Percentiles rank a stretch among this genome's conserved stretches.
phyloP scores from a whole-genome alignment of 2,888 invertebrate species.

The Lasioglossum morio region DNA sequence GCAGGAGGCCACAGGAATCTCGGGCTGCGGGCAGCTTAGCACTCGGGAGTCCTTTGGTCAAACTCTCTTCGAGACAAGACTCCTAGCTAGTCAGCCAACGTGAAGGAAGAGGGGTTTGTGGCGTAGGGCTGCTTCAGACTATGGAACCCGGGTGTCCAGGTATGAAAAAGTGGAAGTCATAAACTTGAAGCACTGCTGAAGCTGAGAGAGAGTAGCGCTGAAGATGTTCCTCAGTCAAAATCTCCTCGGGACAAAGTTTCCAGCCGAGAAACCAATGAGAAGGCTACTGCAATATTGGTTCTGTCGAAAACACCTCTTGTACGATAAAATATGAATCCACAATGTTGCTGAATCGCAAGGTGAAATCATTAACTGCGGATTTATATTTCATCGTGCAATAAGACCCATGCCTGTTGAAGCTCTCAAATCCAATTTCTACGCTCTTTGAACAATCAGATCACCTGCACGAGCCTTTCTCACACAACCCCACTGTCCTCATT shows the following conservation, averaged over 20 bases:
- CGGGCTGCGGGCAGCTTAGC: background rate
- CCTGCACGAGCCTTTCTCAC: background rate
- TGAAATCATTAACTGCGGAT: background rate
- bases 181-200: background rate
- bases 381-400: background rate
- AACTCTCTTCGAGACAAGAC: background rate
- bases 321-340: background rate
- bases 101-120: background rate
- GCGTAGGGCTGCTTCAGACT: background rate
- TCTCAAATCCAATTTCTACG: background rate
- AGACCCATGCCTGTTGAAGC: background rate
- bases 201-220: background rate
- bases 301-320: background rate
- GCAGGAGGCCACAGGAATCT: background rate
- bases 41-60: conserved; percentile 1
- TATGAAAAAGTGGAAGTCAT: background rate
- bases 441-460: background rate
- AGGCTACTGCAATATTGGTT: background rate
- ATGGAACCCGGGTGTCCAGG: background rate
- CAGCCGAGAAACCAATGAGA: too few species aligned
- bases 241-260: background rate
- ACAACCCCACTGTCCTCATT: background rate
- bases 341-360: background rate
- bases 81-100: background rate
- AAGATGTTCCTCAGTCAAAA: background rate